Percentiles rank a stretch among this genome's conserved stretches.
These are phyloP conservation scores for Wasmannia auropunctata DNA, from an alignment of 1,140 invertebrate genomes.

Conservation along the genomic window DNA sequence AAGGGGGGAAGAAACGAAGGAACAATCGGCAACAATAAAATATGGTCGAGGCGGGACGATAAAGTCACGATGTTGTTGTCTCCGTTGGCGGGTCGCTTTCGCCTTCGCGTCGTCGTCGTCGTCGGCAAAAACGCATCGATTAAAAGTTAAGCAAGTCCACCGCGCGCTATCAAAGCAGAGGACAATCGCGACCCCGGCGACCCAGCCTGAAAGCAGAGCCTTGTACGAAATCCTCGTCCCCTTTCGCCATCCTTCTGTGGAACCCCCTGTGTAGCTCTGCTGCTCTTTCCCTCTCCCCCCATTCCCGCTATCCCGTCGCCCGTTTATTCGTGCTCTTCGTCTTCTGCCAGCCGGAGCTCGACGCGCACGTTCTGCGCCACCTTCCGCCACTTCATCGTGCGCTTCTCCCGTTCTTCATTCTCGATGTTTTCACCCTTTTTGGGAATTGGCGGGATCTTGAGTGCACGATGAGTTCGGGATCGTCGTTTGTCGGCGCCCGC, in stretches of 20 bases:
- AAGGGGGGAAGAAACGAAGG: slow-evolving; percentile 66
- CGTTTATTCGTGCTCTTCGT: slow-evolving; percentile 43
- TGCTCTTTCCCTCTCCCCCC: neutral
- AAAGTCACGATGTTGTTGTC: slow-evolving; percentile 75
- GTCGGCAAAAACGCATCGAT: slow-evolving; percentile 81
- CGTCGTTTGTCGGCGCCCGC: slow-evolving; percentile 74
- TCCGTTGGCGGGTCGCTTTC: slow-evolving; percentile 68
- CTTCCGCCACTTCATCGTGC: slow-evolving; percentile 31
- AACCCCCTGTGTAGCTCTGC: slow-evolving; percentile 33
- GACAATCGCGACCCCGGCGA: slow-evolving; percentile 82
- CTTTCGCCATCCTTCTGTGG: slow-evolving; percentile 29
- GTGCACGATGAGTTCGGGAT: slow-evolving; percentile 31
- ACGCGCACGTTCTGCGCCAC: slow-evolving; percentile 11
- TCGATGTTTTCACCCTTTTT: slow-evolving; percentile 50
- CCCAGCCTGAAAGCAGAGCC: slow-evolving; percentile 82
- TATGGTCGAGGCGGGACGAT: slow-evolving; percentile 74
- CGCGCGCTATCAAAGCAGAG: slow-evolving; percentile 72
- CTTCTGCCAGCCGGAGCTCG: neutral
- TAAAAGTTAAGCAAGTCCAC: slow-evolving; percentile 78
- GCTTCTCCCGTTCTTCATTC: slow-evolving; percentile 19
- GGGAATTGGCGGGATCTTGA: slow-evolving; percentile 42
- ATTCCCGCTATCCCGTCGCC: neutral
- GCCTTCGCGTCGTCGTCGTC: slow-evolving; percentile 48
- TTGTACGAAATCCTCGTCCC: slow-evolving; percentile 78
- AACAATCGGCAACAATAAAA: slow-evolving; percentile 79